A percentile compares a stretch with the other conserved stretches of the same genome.
Evolutionary conservation across 1,140 invertebrate genomes (phyloP).

Genomic region (Dendroctonus ponderosae): DNA sequence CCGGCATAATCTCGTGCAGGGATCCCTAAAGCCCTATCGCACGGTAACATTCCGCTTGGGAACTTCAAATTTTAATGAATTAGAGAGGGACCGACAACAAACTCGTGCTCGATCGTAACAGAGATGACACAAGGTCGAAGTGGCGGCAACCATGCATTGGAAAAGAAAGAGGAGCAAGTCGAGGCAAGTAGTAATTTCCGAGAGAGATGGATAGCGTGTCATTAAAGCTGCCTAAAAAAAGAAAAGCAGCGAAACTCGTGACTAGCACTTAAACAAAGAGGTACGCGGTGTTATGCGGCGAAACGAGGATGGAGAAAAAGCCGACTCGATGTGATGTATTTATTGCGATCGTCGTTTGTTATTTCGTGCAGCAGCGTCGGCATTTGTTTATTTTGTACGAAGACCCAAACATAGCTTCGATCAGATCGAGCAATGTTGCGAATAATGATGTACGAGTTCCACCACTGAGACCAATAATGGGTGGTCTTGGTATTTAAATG

Average conservation of each 20-base stretch:
- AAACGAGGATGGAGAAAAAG: conserved; percentile 27
- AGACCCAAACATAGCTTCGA: conserved; percentile 22
- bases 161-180: conserved; percentile 31
- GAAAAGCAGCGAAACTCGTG: conserved; percentile 32
- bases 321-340: conserved; percentile 29
- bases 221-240: conserved; percentile 31
- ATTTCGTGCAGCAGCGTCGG: conserved; percentile 33
- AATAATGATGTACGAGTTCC: conserved; percentile 19
- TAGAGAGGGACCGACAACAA: conserved; percentile 7
- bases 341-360: conserved; percentile 35
- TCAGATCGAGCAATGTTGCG: conserved; percentile 16
- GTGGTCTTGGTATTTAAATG: conserved; percentile 6
- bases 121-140: neutral
- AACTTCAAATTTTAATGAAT: conserved; percentile 32
- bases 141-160: conserved; percentile 17
- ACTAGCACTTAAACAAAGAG: conserved; percentile 35
- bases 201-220: conserved; percentile 34
- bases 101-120: neutral
- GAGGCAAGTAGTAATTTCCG: conserved; percentile 35
- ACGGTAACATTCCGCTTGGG: conserved; percentile 29
- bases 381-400: conserved; percentile 35
- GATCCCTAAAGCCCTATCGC: conserved; percentile 34
- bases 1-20: conserved; percentile 31
- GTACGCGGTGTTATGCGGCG: conserved; percentile 28
- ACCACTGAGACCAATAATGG: conserved; percentile 8